Percentiles rank a stretch among this genome's conserved stretches.
Evolutionary conservation across 2,888 invertebrate species (phyloP).

Genomic region (Mechanitis messenoides): DNA sequence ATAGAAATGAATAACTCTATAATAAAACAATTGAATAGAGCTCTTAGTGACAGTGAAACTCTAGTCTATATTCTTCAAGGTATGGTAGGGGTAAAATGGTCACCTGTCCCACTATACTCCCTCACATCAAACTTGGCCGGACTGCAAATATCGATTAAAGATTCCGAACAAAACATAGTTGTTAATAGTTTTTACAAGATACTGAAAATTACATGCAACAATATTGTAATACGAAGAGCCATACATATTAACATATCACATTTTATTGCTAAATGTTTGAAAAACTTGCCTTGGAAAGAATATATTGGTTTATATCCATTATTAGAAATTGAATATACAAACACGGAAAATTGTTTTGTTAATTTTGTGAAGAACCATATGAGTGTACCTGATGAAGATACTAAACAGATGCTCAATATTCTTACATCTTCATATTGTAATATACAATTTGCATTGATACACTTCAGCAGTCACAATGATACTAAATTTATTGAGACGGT

Average conservation of each 20-base stretch:
- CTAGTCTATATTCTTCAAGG: conserved; percentile 45
- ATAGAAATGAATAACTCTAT: conserved; percentile 36
- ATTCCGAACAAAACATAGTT: conserved; percentile 26
- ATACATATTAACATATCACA: conserved; percentile 46
- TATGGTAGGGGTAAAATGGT: conserved; percentile 54
- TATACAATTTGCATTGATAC: conserved; percentile 47
- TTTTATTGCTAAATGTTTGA: conserved; percentile 48
- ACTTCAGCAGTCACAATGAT: conserved; percentile 42
- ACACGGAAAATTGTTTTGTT: conserved; percentile 35
- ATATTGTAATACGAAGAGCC: conserved; percentile 53
- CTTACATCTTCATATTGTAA: conserved; percentile 37
- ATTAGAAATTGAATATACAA: conserved; percentile 35
- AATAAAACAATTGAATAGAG: conserved; percentile 37
- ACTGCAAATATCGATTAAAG: conserved; percentile 27
- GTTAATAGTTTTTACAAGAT: conserved; percentile 40
- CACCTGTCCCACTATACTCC: conserved; percentile 58
- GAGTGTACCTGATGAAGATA: conserved; percentile 34
- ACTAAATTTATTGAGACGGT: conserved; percentile 38
- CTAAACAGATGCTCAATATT: conserved; percentile 35
- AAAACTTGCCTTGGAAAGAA: conserved; percentile 43
- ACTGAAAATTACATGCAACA: conserved; percentile 57
- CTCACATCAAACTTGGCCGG: conserved; percentile 45
- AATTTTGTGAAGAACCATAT: conserved; percentile 32
- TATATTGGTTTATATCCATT: conserved; percentile 39
- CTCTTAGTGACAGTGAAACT: conserved; percentile 36